Evolutionary conservation across 2,888 invertebrate genomes (phyloP).

Genomic region (Gari tellinella): DNA sequence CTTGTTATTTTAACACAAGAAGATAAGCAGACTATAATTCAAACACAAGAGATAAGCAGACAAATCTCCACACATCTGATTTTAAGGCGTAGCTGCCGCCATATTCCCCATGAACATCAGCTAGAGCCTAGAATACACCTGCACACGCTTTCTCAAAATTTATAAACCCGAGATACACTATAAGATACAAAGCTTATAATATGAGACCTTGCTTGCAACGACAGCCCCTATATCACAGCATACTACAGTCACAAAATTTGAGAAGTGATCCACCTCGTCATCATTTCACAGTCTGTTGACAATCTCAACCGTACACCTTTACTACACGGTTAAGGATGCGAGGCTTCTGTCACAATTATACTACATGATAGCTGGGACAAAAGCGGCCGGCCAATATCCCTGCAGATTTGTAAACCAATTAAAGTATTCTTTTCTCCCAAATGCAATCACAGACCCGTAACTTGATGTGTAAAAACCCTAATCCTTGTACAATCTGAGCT

Average conservation of each 20-base stretch:
- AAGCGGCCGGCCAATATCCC: slow-evolving; percentile 8
- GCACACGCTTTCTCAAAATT: too few species aligned
- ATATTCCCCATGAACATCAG: too few species aligned
- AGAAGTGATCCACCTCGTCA: slow-evolving; percentile 18
- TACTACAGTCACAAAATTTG: not conserved
- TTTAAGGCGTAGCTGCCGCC: too few species aligned
- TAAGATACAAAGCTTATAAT: too few species aligned
- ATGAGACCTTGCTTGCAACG: too few species aligned
- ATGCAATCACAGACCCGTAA: slow-evolving; percentile 22
- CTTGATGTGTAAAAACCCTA: slow-evolving; percentile 28
- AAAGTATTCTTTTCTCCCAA: slow-evolving; percentile 23
- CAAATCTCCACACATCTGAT: too few species aligned
- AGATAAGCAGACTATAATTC: too few species aligned
- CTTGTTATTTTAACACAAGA: too few species aligned
- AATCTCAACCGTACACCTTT: slow-evolving; percentile 23
- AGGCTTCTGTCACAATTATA: slow-evolving; percentile 30
- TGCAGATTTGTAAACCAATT: slow-evolving; percentile 24
- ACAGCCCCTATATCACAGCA: too few species aligned
- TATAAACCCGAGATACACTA: too few species aligned
- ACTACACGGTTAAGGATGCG: slow-evolving; percentile 35
- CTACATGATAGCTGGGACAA: slow-evolving; percentile 12
- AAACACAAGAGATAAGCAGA: too few species aligned
- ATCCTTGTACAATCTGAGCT: slow-evolving; percentile 18
- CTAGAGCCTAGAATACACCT: too few species aligned
- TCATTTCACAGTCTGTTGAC: slow-evolving; percentile 29